Evolutionary conservation across 2,797 vertebrate species (phyloP).

Genomic region (Sarcoramphus papa): DNA sequence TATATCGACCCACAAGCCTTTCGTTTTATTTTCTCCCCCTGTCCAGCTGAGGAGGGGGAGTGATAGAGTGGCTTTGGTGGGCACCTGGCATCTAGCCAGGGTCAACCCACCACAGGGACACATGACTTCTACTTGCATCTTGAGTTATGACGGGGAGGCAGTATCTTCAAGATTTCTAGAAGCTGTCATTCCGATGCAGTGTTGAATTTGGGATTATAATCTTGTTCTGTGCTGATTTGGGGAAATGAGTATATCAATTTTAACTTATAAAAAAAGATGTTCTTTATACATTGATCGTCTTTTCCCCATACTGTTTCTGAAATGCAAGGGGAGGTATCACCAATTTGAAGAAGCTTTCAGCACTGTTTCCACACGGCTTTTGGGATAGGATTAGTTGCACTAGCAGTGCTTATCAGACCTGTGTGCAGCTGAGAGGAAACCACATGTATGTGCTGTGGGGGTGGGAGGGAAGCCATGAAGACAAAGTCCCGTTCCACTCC

Average conservation of each 20-base stretch:
- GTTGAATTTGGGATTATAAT: neutral
- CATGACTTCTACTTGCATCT: neutral
- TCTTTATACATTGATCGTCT: neutral
- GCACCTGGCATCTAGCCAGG: too few species aligned
- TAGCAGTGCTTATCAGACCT: neutral
- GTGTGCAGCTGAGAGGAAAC: neutral
- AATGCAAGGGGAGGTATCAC: neutral
- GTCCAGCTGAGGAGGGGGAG: too few species aligned
- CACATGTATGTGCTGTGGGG: neutral
- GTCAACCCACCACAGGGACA: too few species aligned
- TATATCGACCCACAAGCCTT: too few species aligned
- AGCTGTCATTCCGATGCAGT: neutral
- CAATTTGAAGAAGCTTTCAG: neutral
- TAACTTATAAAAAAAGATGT: neutral
- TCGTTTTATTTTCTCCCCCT: too few species aligned
- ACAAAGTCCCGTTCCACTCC: neutral
- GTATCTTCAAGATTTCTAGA: neutral
- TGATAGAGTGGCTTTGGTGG: too few species aligned
- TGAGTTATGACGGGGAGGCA: rapidly evolving
- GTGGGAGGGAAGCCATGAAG: neutral
- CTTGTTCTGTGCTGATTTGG: neutral
- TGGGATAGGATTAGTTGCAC: neutral
- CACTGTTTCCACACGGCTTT: neutral
- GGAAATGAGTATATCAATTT: neutral
- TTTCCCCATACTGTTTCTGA: neutral